phyloP scores from a whole-genome alignment of 2,797 vertebrate genomes.

The Periparus ater region DNA sequence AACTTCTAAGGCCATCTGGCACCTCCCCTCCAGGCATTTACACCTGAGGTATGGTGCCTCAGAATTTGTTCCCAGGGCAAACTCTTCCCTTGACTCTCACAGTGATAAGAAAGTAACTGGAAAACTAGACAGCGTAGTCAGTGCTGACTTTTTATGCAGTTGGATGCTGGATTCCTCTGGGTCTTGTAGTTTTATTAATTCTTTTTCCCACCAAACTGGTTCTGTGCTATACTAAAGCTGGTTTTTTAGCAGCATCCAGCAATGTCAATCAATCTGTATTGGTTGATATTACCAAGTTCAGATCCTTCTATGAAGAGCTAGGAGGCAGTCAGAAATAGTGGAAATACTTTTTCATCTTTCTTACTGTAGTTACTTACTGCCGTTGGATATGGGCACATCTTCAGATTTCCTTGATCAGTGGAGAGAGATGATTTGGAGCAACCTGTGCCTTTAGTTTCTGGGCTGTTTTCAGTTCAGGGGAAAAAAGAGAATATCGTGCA shows the following conservation, averaged over 20 bases:
- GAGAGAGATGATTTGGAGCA: not conserved
- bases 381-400: not conserved
- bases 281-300: not conserved
- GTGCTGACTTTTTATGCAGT: not conserved
- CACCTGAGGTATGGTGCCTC: not conserved
- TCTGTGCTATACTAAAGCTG: not conserved
- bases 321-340: not conserved
- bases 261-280: not conserved
- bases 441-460: not conserved
- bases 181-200: not conserved
- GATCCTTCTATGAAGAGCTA: not conserved
- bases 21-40: not conserved
- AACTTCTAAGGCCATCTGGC: not conserved
- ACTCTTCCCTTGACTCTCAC: not conserved
- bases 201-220: not conserved
- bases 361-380: not conserved
- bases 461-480: not conserved
- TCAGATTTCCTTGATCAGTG: not conserved
- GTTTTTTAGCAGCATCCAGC: not conserved
- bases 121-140: not conserved
- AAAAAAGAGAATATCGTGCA: not conserved
- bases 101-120: not conserved
- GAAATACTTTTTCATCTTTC: not conserved
- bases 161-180: not conserved
- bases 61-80: not conserved